Conservation (phyloP, 2,113 vertebrate genomes). For the Mus pahari region DNA sequence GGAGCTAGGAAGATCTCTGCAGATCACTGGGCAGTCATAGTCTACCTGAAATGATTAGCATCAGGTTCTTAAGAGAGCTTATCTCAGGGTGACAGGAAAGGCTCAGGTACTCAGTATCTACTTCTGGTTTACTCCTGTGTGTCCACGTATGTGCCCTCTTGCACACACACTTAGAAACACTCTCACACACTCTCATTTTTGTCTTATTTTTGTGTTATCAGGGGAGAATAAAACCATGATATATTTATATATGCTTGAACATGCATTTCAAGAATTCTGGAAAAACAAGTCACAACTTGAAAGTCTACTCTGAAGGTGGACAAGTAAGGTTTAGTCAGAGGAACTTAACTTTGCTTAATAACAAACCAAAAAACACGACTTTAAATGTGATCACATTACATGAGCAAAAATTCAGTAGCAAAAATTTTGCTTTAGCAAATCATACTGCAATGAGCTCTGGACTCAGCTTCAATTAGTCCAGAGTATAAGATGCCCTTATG, state of each 20-base stretch:
- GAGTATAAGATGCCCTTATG: background rate
- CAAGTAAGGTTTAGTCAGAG: background rate
- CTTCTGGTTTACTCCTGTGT: background rate
- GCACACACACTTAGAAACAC: background rate
- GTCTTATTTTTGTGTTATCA: background rate
- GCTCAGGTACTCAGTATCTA: background rate
- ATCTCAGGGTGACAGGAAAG: background rate
- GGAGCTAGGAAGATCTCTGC: background rate
- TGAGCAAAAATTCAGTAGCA: background rate
- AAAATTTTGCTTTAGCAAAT: background rate
- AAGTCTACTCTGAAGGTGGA: background rate
- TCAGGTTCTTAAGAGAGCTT: background rate
- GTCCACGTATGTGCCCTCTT: too few species aligned
- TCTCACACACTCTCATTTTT: background rate
- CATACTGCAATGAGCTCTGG: constrained; percentile 5
- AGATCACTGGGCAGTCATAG: background rate
- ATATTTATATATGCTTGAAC: background rate
- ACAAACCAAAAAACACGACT: background rate
- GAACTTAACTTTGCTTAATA: background rate
- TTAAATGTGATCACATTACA: background rate
- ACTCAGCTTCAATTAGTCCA: background rate
- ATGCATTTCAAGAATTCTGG: background rate
- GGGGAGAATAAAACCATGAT: background rate
- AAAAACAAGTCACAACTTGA: background rate
- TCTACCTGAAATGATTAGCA: background rate